Evolutionary conservation across 2,888 invertebrate genomes (phyloP).

Genomic region (Carpatolechia fugitivella): DNA sequence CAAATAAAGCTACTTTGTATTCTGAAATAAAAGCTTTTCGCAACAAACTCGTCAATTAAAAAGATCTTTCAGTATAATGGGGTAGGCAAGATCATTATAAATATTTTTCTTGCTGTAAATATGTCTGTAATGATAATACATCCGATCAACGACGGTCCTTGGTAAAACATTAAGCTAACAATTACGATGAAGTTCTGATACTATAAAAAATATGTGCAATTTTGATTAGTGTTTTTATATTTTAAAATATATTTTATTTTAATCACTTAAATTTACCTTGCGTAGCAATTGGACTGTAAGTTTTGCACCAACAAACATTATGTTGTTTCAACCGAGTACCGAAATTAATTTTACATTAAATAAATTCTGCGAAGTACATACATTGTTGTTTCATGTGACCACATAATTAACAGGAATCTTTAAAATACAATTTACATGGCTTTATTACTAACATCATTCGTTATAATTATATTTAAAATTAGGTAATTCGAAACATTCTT

Average conservation of each 20-base stretch:
- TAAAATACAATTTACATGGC: background rate
- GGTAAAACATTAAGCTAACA: no score
- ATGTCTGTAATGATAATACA: no score
- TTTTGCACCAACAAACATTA: slow-evolving; percentile 30
- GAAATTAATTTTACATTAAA: slow-evolving; percentile 66
- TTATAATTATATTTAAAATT: no score
- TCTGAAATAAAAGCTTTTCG: no score
- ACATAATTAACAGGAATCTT: background rate
- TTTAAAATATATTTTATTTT: background rate
- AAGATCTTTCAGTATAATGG: no score
- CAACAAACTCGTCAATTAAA: no score
- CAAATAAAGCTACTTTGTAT: no score
- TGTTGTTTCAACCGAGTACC: slow-evolving; percentile 55
- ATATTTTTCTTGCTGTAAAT: no score
- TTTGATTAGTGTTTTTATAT: background rate
- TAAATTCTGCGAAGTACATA: slow-evolving; percentile 59
- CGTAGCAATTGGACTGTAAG: slow-evolving; percentile 54
- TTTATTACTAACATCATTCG: background rate
- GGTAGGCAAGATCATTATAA: no score
- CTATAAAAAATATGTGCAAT: background rate
- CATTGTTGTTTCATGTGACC: slow-evolving; percentile 13
- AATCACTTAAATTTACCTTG: slow-evolving; percentile 40
- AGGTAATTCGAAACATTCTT: no score
- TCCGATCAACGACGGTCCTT: no score
- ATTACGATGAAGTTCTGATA: no score